Evolutionary conservation across 1,140 invertebrate species (phyloP).

Genomic region (Aphelenchoides avenae): DNA sequence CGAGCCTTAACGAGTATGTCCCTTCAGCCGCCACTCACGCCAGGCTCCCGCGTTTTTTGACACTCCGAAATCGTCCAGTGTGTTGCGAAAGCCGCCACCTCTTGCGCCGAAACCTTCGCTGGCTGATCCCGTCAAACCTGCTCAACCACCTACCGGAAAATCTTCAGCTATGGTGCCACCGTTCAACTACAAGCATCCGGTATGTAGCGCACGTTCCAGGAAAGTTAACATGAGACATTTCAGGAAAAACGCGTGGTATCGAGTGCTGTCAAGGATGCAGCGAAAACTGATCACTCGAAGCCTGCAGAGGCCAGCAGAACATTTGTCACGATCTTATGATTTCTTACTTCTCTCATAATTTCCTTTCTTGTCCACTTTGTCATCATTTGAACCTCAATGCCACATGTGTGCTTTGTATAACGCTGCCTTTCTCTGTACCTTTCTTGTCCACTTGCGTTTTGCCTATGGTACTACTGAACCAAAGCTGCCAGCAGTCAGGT

Average conservation of each 20-base stretch:
- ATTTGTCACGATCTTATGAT: constrained; percentile 9
- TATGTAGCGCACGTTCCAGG: not conserved
- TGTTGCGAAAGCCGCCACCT: constrained; percentile 3
- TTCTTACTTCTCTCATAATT: not conserved
- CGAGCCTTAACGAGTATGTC: not conserved
- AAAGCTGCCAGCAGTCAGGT: no score
- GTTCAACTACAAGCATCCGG: constrained; percentile 2
- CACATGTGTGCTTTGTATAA: no score
- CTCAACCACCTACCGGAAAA: not conserved
- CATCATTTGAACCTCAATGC: no score
- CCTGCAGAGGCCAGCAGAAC: not conserved
- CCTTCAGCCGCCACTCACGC: not conserved
- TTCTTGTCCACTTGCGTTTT: no score
- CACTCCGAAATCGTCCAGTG: not conserved
- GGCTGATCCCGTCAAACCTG: not conserved
- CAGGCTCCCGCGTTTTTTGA: not conserved
- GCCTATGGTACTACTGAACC: no score
- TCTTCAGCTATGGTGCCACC: constrained; percentile 3
- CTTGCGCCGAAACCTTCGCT: constrained; percentile 4
- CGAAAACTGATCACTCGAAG: not conserved
- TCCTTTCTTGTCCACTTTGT: not conserved
- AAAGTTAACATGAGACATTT: not conserved
- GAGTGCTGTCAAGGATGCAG: not conserved
- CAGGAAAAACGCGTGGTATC: not conserved
- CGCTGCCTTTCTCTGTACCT: no score